These are phyloP conservation scores for Drosophila melanica DNA, from an alignment of 1,140 invertebrate genomes.

Conservation along the genomic window DNA sequence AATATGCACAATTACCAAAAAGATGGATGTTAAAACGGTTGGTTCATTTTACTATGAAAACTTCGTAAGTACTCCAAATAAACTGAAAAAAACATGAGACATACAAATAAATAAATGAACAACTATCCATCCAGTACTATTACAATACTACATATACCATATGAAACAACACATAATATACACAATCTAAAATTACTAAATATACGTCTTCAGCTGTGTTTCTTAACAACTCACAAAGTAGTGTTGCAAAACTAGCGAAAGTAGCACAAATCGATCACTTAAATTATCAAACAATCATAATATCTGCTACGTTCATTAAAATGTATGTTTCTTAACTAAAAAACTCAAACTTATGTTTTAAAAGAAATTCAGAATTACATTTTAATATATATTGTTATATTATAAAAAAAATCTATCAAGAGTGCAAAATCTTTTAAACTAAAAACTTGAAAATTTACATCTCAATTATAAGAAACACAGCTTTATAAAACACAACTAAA, in stretches of 20 bases:
- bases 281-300: too few species aligned
- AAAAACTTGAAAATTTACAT: too few species aligned
- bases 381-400: too few species aligned
- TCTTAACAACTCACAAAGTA: not conserved
- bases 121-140: conserved; percentile 32
- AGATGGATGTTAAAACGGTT: conserved; percentile 97
- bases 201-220: conserved; percentile 7
- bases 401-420: too few species aligned
- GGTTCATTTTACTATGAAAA: conserved; percentile 97
- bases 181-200: conserved; percentile 9
- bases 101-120: conserved; percentile 22
- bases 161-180: conserved; percentile 8
- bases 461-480: conserved; percentile 4
- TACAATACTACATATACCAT: conserved; percentile 11
- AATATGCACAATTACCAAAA: conserved; percentile 69
- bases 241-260: not conserved
- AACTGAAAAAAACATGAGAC: conserved; percentile 34
- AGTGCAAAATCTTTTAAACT: too few species aligned
- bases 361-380: too few species aligned
- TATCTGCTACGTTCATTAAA: too few species aligned
- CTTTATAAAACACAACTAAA: not conserved
- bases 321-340: too few species aligned
- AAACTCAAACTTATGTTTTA: too few species aligned
- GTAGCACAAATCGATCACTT: too few species aligned
- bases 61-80: conserved; percentile 91